Evolutionary conservation across 1,140 invertebrate genomes (phyloP).

Genomic region (Papilio polyxenes): DNA sequence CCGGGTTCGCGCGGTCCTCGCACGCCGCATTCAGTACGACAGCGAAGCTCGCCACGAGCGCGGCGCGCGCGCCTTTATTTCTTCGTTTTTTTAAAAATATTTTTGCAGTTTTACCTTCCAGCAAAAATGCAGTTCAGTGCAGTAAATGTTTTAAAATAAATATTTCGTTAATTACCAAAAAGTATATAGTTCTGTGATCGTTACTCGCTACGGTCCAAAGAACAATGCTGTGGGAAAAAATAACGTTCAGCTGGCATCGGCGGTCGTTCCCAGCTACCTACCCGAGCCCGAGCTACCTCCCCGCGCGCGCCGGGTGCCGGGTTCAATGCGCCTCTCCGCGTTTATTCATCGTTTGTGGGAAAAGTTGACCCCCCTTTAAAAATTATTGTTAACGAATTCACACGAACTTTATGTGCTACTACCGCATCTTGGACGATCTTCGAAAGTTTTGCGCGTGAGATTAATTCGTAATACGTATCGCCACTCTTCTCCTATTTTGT

Average conservation of each 20-base stretch:
- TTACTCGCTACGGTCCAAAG: slow-evolving; percentile 75
- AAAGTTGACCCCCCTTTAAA: slow-evolving; percentile 79
- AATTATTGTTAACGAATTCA: slow-evolving; percentile 80
- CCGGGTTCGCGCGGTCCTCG: slow-evolving; percentile 69
- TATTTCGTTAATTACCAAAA: slow-evolving; percentile 55
- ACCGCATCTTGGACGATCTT: slow-evolving; percentile 64
- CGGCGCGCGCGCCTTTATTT: slow-evolving; percentile 69
- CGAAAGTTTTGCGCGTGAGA: slow-evolving; percentile 41
- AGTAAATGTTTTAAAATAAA: slow-evolving; percentile 45
- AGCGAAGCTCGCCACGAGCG: slow-evolving; percentile 67
- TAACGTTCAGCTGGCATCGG: slow-evolving; percentile 80
- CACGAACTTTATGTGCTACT: slow-evolving; percentile 69
- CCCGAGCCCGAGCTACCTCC: slow-evolving; percentile 69
- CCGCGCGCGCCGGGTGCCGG: slow-evolving; percentile 74
- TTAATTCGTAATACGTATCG: slow-evolving; percentile 33
- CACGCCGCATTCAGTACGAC: slow-evolving; percentile 67
- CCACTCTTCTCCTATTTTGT: slow-evolving; percentile 22
- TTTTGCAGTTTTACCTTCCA: slow-evolving; percentile 59
- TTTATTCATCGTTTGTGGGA: slow-evolving; percentile 81
- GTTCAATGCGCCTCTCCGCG: slow-evolving; percentile 79
- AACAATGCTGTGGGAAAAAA: slow-evolving; percentile 81
- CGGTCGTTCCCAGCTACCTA: slow-evolving; percentile 80
- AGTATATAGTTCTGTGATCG: slow-evolving; percentile 59
- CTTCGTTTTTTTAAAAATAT: slow-evolving; percentile 53
- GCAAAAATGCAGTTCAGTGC: slow-evolving; percentile 67